Conservation (phyloP, 2,888 invertebrate genomes). For the Rhabditoides inermis region DNA sequence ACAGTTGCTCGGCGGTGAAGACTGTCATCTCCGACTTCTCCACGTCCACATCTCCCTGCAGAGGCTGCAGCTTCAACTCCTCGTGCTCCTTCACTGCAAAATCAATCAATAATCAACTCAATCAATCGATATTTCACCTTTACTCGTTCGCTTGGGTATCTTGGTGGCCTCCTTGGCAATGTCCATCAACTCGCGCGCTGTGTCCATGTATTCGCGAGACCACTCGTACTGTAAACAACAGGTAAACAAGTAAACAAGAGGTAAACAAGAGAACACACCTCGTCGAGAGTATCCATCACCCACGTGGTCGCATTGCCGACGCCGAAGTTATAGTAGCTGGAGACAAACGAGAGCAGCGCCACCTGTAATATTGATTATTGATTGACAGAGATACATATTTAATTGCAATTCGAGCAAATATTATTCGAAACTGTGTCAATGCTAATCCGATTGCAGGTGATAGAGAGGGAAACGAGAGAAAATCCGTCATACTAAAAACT, state of each 20-base stretch:
- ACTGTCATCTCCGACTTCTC: conserved; percentile 13
- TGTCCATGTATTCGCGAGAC: conserved; percentile 18
- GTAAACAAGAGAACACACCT: conserved; percentile 22
- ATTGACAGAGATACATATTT: not conserved
- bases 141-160: conserved; percentile 16
- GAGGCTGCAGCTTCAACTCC: not conserved
- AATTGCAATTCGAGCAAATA: too few species aligned
- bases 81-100: too few species aligned
- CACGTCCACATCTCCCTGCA: not conserved
- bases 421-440: too few species aligned
- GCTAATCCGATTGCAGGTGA: too few species aligned
- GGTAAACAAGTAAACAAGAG: not conserved
- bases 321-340: conserved; percentile 36
- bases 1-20: conserved; percentile 42
- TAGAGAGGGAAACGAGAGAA: too few species aligned
- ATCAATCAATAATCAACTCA: not conserved
- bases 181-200: conserved; percentile 15
- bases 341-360: conserved; percentile 35
- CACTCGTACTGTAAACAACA: conserved; percentile 19
- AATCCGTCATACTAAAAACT: too few species aligned
- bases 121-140: conserved; percentile 4
- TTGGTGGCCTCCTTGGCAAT: conserved; percentile 19
- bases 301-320: conserved; percentile 20
- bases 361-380: conserved; percentile 13
- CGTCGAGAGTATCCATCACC: conserved; percentile 22